A percentile compares a stretch with the other conserved stretches of the same genome.
phyloP scores from a whole-genome alignment of 2,113 vertebrate species.

The Campylomormyrus numenius region DNA sequence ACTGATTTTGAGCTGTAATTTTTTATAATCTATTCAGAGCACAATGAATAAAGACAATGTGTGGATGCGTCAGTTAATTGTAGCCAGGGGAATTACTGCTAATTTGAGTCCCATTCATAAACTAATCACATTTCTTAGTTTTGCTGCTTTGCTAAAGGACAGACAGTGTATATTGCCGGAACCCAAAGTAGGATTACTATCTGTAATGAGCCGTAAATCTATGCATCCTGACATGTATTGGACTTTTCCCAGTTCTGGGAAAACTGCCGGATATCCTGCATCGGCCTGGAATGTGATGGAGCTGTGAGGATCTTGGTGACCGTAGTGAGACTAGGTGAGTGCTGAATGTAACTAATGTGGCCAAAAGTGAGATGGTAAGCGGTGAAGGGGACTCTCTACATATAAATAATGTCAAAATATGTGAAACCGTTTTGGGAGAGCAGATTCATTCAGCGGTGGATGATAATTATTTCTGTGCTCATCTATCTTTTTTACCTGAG shows the following conservation, averaged over 20 bases:
- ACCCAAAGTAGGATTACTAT: not conserved
- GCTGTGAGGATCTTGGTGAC: not conserved
- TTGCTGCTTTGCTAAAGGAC: not conserved
- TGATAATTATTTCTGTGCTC: not conserved
- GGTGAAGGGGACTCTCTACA: not conserved
- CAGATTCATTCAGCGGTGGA: not conserved
- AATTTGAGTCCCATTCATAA: not conserved
- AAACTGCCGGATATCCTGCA: not conserved
- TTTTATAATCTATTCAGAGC: not conserved
- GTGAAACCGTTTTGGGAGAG: not conserved
- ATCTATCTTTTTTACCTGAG: not conserved
- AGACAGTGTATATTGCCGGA: not conserved
- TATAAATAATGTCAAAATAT: not conserved
- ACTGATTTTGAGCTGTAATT: not conserved
- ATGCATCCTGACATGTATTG: not conserved
- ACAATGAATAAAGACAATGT: not conserved
- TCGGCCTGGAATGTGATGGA: not conserved
- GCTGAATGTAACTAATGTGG: not conserved
- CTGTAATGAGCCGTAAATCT: not conserved
- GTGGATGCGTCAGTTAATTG: not conserved
- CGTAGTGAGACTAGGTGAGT: not conserved
- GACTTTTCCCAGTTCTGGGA: not conserved
- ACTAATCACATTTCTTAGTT: slow-evolving; percentile 2
- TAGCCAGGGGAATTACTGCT: not conserved
- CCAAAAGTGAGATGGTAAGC: not conserved